Evolutionary conservation across 2,797 vertebrate genomes (phyloP).

Genomic region (Propithecus perrieri): DNA sequence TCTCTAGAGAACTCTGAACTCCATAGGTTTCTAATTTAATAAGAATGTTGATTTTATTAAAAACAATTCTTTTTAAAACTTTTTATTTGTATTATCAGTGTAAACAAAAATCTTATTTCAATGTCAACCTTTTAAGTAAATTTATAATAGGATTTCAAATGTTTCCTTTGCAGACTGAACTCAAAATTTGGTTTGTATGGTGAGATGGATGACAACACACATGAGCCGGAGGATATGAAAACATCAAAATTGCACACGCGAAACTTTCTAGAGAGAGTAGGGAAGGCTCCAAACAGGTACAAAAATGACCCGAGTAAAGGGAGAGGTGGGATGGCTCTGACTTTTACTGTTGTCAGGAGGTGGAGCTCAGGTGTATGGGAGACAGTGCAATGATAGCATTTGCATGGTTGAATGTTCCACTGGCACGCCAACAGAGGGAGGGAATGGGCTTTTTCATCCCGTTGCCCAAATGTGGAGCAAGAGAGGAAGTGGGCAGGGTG

Average conservation of each 20-base stretch:
- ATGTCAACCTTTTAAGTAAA: background rate
- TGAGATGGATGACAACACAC: background rate
- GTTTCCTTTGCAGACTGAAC: background rate
- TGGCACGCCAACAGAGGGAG: background rate
- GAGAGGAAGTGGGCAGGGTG: background rate
- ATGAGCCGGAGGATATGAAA: background rate
- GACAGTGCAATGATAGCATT: background rate
- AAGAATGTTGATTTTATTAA: background rate
- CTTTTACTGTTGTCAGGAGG: background rate
- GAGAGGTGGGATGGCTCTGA: background rate
- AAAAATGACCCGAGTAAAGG: background rate
- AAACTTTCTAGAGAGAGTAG: background rate
- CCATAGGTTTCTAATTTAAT: background rate
- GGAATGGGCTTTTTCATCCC: background rate
- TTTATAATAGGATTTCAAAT: background rate
- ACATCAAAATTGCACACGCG: background rate
- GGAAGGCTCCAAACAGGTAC: background rate
- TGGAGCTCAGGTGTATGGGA: accelerated
- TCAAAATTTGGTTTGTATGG: background rate
- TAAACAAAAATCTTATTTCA: background rate
- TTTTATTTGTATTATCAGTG: background rate
- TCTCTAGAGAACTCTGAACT: background rate
- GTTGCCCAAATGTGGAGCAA: background rate
- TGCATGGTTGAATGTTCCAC: background rate
- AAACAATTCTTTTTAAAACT: background rate